Percentiles rank a stretch among this genome's conserved stretches.
Conservation (phyloP, 2,113 vertebrate genomes). For the Conger conger region DNA sequence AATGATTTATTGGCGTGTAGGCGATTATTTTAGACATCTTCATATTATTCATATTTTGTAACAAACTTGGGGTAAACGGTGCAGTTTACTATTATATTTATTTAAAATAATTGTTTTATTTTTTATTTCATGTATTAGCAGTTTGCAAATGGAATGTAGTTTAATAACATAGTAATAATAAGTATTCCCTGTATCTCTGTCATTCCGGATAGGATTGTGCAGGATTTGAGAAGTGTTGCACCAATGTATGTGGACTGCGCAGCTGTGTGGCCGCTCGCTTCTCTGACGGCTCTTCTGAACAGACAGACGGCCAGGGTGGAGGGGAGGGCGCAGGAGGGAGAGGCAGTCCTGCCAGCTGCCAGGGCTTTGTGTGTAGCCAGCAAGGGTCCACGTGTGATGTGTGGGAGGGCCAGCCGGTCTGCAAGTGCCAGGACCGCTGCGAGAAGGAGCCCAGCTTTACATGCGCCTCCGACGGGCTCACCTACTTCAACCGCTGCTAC, state of each 20-base stretch:
- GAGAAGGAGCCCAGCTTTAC: conserved; percentile 96
- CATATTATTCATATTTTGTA: not conserved
- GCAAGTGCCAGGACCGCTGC: conserved; percentile 92
- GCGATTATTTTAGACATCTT: too few species aligned
- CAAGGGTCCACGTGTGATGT: conserved; percentile 91
- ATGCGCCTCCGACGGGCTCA: conserved; percentile 92
- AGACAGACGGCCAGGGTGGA: conserved; percentile 41
- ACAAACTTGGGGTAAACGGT: not conserved
- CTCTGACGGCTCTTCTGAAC: conserved; percentile 66
- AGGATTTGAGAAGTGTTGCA: conserved; percentile 91
- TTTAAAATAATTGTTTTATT: not conserved
- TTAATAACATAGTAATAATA: not conserved
- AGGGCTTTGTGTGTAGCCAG: conserved; percentile 85
- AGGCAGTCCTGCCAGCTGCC: conserved; percentile 67
- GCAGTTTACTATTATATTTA: not conserved
- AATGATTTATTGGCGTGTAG: too few species aligned
- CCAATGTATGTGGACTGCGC: conserved; percentile 90
- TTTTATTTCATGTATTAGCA: not conserved
- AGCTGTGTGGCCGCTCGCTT: conserved; percentile 94
- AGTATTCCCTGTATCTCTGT: not conserved
- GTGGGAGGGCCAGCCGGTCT: conserved; percentile 90
- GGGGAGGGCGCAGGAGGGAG: conserved; percentile 19
- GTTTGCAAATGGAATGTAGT: not conserved
- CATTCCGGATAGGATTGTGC: conserved; percentile 77
- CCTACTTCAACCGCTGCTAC: conserved; percentile 97